phyloP scores from a whole-genome alignment of 1,140 invertebrate genomes.

The Neodiprion fabricii region DNA sequence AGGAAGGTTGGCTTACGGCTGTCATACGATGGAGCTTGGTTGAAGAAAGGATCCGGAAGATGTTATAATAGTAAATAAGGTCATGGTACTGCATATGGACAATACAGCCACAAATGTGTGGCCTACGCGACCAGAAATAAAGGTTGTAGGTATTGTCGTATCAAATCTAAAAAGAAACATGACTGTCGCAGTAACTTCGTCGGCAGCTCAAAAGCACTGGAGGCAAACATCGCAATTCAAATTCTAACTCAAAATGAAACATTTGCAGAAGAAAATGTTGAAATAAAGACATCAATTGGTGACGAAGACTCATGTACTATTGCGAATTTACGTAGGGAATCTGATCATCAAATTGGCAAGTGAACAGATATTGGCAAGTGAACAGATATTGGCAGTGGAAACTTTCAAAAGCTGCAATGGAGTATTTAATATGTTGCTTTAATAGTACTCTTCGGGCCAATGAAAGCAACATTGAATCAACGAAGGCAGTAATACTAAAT shows the following conservation, averaged over 20 bases:
- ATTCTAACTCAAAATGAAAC: constrained; percentile 23
- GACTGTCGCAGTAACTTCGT: constrained; percentile 26
- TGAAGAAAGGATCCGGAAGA: constrained; percentile 14
- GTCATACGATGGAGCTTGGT: constrained; percentile 10
- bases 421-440: too few relatives aligned
- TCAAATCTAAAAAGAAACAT: constrained; percentile 16
- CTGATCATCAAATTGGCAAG: background rate
- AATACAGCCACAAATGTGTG: constrained; percentile 15
- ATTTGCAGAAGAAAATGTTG: constrained; percentile 24
- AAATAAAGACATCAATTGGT: constrained; percentile 24
- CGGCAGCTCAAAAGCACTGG: constrained; percentile 29
- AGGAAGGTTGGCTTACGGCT: background rate
- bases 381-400: too few relatives aligned
- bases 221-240: constrained; percentile 24
- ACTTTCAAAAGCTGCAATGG: too few relatives aligned
- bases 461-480: constrained; percentile 15
- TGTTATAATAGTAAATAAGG: constrained; percentile 13
- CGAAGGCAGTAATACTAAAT: constrained; percentile 16
- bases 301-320: constrained; percentile 29
- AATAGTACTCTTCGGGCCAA: too few relatives aligned
- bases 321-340: constrained; percentile 24
- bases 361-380: too few relatives aligned
- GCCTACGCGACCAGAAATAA: constrained; percentile 22
- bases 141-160: constrained; percentile 15
- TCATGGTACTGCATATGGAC: constrained; percentile 17